Conservation (phyloP, 2,113 vertebrate species). For the Gnathonemus longibarbis region DNA sequence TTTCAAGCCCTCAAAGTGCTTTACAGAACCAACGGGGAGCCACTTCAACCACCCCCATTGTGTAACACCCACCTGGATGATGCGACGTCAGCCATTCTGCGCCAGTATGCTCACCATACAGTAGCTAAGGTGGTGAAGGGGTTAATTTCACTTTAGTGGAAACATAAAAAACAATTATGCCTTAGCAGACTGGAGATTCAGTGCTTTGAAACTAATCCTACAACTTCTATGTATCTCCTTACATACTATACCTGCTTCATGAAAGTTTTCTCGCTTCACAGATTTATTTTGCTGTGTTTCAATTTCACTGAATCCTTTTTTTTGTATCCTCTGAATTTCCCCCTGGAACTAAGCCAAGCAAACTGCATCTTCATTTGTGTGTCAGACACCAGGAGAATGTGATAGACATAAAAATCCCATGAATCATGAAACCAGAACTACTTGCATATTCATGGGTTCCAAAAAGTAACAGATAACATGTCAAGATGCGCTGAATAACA, state of each 20-base stretch:
- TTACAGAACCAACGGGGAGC: too few relatives aligned
- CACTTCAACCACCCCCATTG: too few relatives aligned
- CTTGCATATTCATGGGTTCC: not conserved
- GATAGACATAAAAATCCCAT: not conserved
- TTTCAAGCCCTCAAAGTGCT: too few relatives aligned
- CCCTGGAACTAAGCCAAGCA: not conserved
- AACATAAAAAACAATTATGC: not conserved
- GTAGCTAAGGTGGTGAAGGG: too few relatives aligned
- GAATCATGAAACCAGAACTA: not conserved
- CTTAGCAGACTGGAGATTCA: not conserved
- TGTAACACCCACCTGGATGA: too few relatives aligned
- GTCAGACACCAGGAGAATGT: not conserved
- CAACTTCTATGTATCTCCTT: not conserved
- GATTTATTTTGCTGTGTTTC: not conserved
- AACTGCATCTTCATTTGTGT: not conserved
- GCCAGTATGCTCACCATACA: too few relatives aligned
- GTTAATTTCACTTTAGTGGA: not conserved
- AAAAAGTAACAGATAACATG: not conserved
- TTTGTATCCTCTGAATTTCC: not conserved
- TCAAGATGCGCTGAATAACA: not conserved
- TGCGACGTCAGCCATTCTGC: too few relatives aligned
- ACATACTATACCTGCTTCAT: not conserved
- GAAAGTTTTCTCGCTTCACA: not conserved
- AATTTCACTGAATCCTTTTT: not conserved
- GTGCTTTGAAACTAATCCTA: not conserved